These are phyloP conservation scores for Disparrhopalites patrizii DNA, from an alignment of 2,888 invertebrate genomes.

Conservation along the genomic window DNA sequence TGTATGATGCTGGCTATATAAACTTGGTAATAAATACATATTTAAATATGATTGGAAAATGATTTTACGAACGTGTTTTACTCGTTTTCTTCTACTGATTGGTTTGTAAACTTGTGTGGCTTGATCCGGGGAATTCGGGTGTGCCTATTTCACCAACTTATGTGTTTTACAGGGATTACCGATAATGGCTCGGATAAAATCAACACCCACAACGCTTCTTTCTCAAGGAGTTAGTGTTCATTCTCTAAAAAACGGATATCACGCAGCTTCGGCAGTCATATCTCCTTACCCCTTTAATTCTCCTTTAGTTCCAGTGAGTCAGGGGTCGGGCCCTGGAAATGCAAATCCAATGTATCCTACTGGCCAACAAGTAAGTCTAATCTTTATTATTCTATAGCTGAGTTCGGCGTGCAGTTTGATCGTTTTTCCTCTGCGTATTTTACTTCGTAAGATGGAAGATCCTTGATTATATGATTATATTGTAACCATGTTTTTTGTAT, in stretches of 20 bases:
- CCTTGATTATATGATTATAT: slow-evolving; percentile 1
- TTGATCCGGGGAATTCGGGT: too few relatives aligned
- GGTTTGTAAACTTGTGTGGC: too few relatives aligned
- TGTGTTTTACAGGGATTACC: slow-evolving; percentile 68
- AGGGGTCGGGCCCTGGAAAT: slow-evolving; percentile 51
- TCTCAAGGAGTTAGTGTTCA: slow-evolving; percentile 47
- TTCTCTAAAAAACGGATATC: slow-evolving; percentile 64
- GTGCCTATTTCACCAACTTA: too few relatives aligned
- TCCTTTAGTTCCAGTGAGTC: slow-evolving; percentile 44
- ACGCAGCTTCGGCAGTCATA: slow-evolving; percentile 54
- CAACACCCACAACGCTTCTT: slow-evolving; percentile 66
- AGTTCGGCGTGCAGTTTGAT: background rate
- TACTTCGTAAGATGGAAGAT: too few relatives aligned
- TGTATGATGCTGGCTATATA: too few relatives aligned
- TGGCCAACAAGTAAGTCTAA: slow-evolving; percentile 41
- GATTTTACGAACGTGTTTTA: background rate
- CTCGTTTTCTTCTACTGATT: too few relatives aligned
- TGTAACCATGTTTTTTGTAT: too few relatives aligned
- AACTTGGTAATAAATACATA: too few relatives aligned
- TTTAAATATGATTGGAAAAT: too few relatives aligned
- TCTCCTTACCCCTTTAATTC: slow-evolving; percentile 34
- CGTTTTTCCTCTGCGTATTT: too few relatives aligned
- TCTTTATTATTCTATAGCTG: background rate
- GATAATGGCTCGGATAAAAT: slow-evolving; percentile 84
- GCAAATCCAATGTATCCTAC: slow-evolving; percentile 55